A percentile compares a stretch with the other conserved stretches of the same genome.
These are phyloP conservation scores for Drosophila auraria DNA, from an alignment of 1,140 invertebrate genomes.

Conservation along the genomic window DNA sequence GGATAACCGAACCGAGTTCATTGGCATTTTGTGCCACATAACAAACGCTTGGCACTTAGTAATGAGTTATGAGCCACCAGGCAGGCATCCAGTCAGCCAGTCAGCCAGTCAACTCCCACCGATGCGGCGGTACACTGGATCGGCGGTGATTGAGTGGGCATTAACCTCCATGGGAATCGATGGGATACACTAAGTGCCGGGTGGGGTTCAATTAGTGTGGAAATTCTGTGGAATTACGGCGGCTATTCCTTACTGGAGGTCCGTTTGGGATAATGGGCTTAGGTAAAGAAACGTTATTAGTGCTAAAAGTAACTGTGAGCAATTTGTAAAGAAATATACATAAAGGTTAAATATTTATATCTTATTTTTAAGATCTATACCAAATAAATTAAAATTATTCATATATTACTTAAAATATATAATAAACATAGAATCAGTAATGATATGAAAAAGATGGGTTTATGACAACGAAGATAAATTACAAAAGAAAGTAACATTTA, in stretches of 20 bases:
- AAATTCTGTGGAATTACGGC: slow-evolving; percentile 10
- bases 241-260: neutral
- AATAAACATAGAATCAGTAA: too few species aligned
- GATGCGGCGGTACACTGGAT: slow-evolving; percentile 37
- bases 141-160: slow-evolving; percentile 47
- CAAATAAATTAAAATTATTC: too few species aligned
- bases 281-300: too few species aligned
- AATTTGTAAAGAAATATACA: neutral
- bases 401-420: too few species aligned
- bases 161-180: slow-evolving; percentile 28
- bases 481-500: too few species aligned
- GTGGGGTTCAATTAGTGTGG: slow-evolving; percentile 5
- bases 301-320: neutral
- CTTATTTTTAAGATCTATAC: too few species aligned
- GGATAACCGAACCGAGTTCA: slow-evolving; percentile 53
- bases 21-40: slow-evolving; percentile 79
- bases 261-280: neutral
- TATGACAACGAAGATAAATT: too few species aligned
- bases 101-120: slow-evolving; percentile 15
- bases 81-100: slow-evolving; percentile 26
- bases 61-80: slow-evolving; percentile 59
- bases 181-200: slow-evolving; percentile 15
- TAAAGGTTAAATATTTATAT: too few species aligned
- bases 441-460: too few species aligned
- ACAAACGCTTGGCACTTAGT: slow-evolving; percentile 63